phyloP scores from a whole-genome alignment of 2,797 vertebrate species.

The Capromys pilorides region DNA sequence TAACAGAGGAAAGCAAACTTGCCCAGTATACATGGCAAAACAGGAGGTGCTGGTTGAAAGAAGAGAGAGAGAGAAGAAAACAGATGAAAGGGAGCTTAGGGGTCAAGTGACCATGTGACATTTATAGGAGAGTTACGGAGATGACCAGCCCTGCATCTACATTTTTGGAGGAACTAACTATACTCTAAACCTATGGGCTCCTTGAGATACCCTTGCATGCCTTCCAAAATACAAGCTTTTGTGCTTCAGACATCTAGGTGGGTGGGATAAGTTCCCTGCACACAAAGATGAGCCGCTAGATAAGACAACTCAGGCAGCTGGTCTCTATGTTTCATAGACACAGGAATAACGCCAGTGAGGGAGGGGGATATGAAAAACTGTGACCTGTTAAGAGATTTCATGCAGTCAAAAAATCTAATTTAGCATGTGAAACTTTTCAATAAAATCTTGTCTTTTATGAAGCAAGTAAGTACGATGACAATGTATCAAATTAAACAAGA shows the following conservation, averaged over 20 bases:
- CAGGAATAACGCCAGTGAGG: background rate
- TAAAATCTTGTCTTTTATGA: background rate
- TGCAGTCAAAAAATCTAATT: conserved; percentile 27
- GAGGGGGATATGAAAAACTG: background rate
- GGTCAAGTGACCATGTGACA: background rate
- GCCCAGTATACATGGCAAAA: background rate
- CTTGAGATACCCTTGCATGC: background rate
- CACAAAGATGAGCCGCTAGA: background rate
- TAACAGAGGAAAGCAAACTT: background rate
- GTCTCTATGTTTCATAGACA: background rate
- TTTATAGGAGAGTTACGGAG: background rate
- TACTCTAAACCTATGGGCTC: background rate
- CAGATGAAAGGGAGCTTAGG: background rate
- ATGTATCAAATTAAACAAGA: conserved; percentile 49
- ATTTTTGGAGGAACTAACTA: background rate
- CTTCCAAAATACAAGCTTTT: background rate
- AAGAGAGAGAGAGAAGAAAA: background rate
- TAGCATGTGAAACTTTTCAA: conserved; percentile 15
- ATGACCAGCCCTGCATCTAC: background rate
- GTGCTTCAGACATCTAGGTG: background rate
- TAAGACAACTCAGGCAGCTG: background rate
- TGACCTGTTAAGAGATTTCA: background rate
- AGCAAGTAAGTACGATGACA: conserved; percentile 40
- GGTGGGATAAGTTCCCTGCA: background rate
- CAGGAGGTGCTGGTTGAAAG: background rate